phyloP scores from a whole-genome alignment of 2,113 vertebrate genomes.

The Crotalus tigris region DNA sequence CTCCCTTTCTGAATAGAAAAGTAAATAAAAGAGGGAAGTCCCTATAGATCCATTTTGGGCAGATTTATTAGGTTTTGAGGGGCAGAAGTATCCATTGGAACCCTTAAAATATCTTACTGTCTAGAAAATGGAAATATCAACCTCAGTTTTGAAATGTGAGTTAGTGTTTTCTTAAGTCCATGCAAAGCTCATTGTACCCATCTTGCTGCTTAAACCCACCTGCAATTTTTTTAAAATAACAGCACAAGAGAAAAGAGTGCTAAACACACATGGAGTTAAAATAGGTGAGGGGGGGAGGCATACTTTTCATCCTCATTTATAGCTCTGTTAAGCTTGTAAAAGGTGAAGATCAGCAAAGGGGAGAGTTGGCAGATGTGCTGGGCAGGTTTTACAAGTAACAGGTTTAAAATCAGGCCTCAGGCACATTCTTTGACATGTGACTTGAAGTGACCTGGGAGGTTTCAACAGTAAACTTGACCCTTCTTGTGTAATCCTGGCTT shows the following conservation, averaged over 20 bases:
- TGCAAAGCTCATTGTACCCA: neutral
- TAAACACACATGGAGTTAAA: neutral
- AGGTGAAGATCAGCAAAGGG: neutral
- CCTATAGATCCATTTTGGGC: neutral
- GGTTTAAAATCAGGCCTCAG: neutral
- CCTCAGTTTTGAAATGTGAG: neutral
- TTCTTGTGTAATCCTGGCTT: neutral
- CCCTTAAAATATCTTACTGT: neutral
- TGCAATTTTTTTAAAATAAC: neutral
- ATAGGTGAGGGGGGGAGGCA: neutral
- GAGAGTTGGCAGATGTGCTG: neutral
- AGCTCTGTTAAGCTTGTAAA: neutral
- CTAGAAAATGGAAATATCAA: neutral
- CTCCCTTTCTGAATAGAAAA: neutral
- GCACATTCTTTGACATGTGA: neutral
- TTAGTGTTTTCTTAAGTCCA: neutral
- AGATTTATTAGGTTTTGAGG: neutral
- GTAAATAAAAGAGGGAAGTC: neutral
- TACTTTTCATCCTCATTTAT: neutral
- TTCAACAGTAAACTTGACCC: neutral
- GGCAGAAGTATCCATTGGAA: neutral
- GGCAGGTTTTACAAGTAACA: neutral
- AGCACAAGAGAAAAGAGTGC: neutral
- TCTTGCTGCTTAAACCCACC: neutral
- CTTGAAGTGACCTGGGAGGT: neutral